These are phyloP conservation scores for Geothlypis trichas DNA, from an alignment of 2,113 vertebrate genomes.

Conservation along the genomic window DNA sequence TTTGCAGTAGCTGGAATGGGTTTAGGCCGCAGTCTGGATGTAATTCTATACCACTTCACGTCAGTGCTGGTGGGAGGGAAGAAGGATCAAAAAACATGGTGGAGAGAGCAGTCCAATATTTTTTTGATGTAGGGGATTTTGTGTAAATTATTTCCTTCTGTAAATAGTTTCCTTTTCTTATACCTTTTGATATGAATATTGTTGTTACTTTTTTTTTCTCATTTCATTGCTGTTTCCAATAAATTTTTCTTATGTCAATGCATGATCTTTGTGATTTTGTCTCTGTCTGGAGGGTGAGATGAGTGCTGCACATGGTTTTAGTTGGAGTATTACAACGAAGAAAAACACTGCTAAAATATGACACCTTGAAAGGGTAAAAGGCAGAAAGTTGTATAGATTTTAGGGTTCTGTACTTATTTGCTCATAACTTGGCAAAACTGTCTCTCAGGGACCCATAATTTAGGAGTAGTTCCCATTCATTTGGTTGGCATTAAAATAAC, in stretches of 20 bases:
- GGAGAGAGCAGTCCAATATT: not conserved
- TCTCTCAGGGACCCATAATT: not conserved
- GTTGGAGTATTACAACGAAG: not conserved
- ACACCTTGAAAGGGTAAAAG: not conserved
- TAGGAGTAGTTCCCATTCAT: not conserved
- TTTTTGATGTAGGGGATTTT: not conserved
- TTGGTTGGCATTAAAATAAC: accelerated
- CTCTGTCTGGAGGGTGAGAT: not conserved
- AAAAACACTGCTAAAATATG: accelerated
- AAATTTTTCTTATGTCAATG: not conserved
- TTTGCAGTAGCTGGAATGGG: not conserved
- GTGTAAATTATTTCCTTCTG: not conserved
- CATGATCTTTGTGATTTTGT: not conserved
- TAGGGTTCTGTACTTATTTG: not conserved
- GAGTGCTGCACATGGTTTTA: not conserved
- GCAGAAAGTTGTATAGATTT: not conserved
- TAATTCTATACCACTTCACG: not conserved
- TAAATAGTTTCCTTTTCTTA: not conserved
- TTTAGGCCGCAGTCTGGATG: not conserved
- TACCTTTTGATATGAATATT: not conserved
- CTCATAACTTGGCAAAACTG: not conserved
- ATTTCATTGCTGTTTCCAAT: not conserved
- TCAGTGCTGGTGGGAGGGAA: too few species aligned
- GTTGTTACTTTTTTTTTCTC: not conserved
- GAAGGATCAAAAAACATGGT: accelerated